These are phyloP conservation scores for Idris sp. DNA, from an alignment of 1,140 invertebrate genomes.

Conservation along the genomic window DNA sequence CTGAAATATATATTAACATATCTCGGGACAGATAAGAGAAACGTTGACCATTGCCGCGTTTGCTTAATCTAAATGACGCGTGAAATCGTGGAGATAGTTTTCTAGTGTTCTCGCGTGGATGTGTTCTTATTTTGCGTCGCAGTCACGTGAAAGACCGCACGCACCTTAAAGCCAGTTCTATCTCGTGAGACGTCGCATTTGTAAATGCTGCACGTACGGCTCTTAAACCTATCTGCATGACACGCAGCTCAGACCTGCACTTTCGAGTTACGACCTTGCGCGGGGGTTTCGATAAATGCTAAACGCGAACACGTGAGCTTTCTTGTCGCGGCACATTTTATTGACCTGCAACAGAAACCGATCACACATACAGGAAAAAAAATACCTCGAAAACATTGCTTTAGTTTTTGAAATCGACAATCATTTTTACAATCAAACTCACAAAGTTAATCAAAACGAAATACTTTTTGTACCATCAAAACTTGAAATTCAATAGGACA, in stretches of 20 bases:
- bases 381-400: background rate
- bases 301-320: conserved; percentile 78
- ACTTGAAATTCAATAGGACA: conserved; percentile 53
- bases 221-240: conserved; percentile 79
- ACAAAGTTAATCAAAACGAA: no score
- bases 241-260: conserved; percentile 73
- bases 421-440: no score
- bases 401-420: no score
- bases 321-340: conserved; percentile 74
- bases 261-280: conserved; percentile 76
- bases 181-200: conserved; percentile 67
- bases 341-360: conserved; percentile 63
- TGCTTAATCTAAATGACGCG: conserved; percentile 50
- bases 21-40: conserved; percentile 26
- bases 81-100: conserved; percentile 43
- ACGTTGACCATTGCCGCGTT: conserved; percentile 16
- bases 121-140: conserved; percentile 44
- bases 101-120: conserved; percentile 17
- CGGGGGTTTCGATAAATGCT: conserved; percentile 77
- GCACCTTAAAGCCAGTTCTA: conserved; percentile 56
- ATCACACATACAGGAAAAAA: conserved; percentile 28
- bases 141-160: conserved; percentile 50
- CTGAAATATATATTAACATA: conserved; percentile 32
- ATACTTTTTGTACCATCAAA: no score
- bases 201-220: conserved; percentile 76